phyloP scores from a whole-genome alignment of 2,797 vertebrate species.

The Cynodonichthys magdalenae region DNA sequence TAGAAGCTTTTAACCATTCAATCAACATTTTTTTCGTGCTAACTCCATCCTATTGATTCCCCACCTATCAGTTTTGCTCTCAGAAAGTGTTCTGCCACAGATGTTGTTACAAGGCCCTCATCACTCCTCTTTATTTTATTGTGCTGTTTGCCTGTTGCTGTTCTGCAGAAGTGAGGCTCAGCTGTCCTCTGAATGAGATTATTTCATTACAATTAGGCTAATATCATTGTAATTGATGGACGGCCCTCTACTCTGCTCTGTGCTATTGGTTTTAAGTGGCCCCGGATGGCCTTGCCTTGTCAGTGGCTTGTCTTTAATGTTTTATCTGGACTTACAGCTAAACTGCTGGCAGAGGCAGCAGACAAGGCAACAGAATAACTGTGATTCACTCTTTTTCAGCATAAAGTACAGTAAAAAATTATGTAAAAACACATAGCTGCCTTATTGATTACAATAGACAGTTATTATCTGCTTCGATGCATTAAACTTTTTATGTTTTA shows the following conservation, averaged over 20 bases:
- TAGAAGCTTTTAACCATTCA: no score
- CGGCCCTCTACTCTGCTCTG: constrained; percentile 66
- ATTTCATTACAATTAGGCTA: constrained; percentile 78
- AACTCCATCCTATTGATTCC: background rate
- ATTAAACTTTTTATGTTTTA: constrained; percentile 9
- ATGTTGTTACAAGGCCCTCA: background rate
- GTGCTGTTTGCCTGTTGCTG: constrained; percentile 44
- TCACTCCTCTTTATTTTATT: constrained; percentile 1
- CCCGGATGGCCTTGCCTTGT: constrained; percentile 66
- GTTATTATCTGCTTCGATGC: constrained; percentile 33
- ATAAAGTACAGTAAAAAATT: background rate
- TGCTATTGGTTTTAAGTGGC: constrained; percentile 76
- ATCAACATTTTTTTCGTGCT: no score
- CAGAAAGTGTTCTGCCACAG: background rate
- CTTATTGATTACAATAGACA: constrained; percentile 39
- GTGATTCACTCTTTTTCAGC: constrained; percentile 18
- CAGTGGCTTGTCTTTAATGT: constrained; percentile 70
- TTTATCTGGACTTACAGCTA: constrained; percentile 63
- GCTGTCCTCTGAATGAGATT: constrained; percentile 70
- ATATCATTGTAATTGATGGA: constrained; percentile 75
- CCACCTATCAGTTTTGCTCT: background rate
- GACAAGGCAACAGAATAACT: constrained; percentile 27
- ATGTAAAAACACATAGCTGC: constrained; percentile 18
- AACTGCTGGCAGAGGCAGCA: constrained; percentile 56
- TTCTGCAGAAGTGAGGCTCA: constrained; percentile 58